Base-by-base conservation (phyloP, 1,140 invertebrate genomes). In the Drosophila erecta region DNA sequence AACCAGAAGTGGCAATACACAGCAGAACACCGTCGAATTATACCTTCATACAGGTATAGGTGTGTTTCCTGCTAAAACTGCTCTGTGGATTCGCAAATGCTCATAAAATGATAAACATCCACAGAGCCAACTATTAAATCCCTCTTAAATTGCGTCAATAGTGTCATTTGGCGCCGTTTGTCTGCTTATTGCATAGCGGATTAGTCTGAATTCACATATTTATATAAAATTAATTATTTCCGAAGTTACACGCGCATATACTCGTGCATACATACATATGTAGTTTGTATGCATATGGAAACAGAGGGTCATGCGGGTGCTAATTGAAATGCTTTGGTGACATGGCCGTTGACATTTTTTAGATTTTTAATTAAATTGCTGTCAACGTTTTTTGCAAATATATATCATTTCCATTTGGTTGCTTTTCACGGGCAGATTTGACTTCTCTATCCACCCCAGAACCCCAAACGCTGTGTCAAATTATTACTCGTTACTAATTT, bases 281-380 rank as follows among this genome's bases (percentile, higher is more conserved):
- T 17, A 30, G 8, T 8, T 8, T 8, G 30, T 8, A 15, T 43
- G 15, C 38, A 43, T 65, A 46, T 20, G 12, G 6, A 30, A n/a
- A 69, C 7, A 14, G 27, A n/a, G 43, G 50, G 49, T 43, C 54
- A 47, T 46, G 44, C 69, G 61, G 51, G 50, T 35, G 44, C 79
- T 84, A 83, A 83, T 83, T 83, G 80, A 83, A 85, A 76, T 62
- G 80, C 53, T 79, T 66, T 79, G 66, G 47, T 55, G 65, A 85
- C 70, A 59, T 56, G 58, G 20, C 51, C 56, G 80, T 66, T 79
- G 80, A 84, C 80, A 84, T 79, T 83, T 83, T 84, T 76, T 65
- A 72, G 71, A 75, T 70, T 83, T 73, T 84, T 84, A 83, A 83
- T 83, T 83, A 83, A 83, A 84, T 84, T 79, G 81, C 78, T 84